These are phyloP conservation scores for Leucophenga montana DNA, from an alignment of 2,888 invertebrate species.

Conservation along the genomic window DNA sequence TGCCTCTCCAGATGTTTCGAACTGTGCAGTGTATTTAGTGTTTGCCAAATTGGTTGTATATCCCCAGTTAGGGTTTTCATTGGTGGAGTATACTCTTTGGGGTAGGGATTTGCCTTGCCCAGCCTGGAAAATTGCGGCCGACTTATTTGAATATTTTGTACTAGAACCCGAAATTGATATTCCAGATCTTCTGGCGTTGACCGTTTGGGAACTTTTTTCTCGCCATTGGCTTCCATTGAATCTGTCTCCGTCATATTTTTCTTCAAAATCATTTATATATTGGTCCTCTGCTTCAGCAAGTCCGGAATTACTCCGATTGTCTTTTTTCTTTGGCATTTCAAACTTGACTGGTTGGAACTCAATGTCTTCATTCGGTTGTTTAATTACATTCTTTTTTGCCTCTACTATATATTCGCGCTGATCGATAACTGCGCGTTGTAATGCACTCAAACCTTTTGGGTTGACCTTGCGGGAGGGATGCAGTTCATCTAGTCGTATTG, in stretches of 20 bases:
- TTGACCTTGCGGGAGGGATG: not conserved
- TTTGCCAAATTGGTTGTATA: too few species aligned
- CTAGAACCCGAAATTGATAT: slow-evolving; percentile 29
- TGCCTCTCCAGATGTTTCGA: too few species aligned
- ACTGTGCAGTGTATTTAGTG: too few species aligned
- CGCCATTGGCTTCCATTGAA: slow-evolving; percentile 48
- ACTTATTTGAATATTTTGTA: slow-evolving; percentile 33
- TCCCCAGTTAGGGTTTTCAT: too few species aligned
- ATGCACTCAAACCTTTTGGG: not conserved
- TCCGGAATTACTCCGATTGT: too few species aligned
- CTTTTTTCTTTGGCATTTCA: not conserved
- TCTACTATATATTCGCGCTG: not conserved
- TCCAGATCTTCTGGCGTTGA: slow-evolving; percentile 19
- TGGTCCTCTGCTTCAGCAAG: not conserved
- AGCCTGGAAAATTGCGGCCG: too few species aligned
- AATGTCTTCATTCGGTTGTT: not conserved
- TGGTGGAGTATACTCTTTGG: too few species aligned
- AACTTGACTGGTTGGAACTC: not conserved
- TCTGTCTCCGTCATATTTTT: too few species aligned
- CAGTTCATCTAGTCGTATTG: not conserved
- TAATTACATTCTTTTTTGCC: not conserved
- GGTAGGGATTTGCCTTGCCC: too few species aligned
- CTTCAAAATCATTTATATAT: slow-evolving; percentile 41
- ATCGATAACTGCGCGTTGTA: not conserved
- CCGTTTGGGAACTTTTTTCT: slow-evolving; percentile 46